A percentile compares a stretch with the other conserved stretches of the same genome.
phyloP scores from a whole-genome alignment of 2,888 invertebrate genomes.

The Tenthredo notha region DNA sequence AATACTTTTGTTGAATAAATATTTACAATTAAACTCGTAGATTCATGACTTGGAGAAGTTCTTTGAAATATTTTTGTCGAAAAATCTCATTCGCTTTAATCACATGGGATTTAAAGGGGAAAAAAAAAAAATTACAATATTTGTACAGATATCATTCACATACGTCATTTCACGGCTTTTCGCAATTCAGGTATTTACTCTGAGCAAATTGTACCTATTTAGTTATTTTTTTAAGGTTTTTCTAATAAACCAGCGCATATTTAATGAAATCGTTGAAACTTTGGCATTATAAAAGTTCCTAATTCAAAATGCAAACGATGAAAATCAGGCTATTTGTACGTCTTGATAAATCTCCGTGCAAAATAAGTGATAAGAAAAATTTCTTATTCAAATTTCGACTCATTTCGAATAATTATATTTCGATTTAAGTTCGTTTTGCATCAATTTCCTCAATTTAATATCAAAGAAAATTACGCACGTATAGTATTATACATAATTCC shows the following conservation, averaged over 20 bases:
- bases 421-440: not conserved
- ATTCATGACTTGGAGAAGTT: not conserved
- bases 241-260: not conserved
- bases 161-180: not conserved
- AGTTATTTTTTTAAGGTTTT: constrained; percentile 3
- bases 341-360: not conserved
- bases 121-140: not conserved
- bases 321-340: not conserved
- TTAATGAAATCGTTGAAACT: not conserved
- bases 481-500: not conserved
- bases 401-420: not conserved
- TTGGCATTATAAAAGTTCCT: not conserved
- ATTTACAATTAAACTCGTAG: not conserved
- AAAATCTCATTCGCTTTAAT: not conserved
- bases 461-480: not conserved
- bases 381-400: not conserved
- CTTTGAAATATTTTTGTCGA: not conserved
- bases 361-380: not conserved
- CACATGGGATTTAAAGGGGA: not conserved
- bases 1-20: not conserved
- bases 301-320: not conserved
- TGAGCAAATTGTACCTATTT: not conserved
- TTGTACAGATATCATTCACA: not conserved
- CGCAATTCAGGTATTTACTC: not conserved
- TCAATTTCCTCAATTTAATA: not conserved